Percentiles rank a stretch among this genome's conserved stretches.
Evolutionary conservation across 2,113 vertebrate species (phyloP).

Genomic region (Tursiops truncatus): DNA sequence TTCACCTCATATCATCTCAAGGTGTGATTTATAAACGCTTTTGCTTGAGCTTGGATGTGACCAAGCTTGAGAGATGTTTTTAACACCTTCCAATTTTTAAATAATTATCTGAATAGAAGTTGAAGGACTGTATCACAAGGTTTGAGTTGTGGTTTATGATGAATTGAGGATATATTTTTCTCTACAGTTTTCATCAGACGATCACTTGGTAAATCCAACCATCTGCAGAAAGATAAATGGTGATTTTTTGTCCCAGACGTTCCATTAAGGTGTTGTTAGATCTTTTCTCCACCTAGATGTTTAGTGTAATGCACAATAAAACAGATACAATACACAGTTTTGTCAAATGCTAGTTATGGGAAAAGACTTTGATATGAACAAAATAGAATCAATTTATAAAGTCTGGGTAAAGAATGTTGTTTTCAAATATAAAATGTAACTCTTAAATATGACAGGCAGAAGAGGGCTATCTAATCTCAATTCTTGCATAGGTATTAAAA

Average conservation of each 20-base stretch:
- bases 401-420: background rate
- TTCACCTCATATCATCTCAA: background rate
- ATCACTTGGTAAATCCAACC: background rate
- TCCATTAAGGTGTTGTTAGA: background rate
- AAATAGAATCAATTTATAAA: slow-evolving; percentile 17
- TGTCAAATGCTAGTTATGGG: background rate
- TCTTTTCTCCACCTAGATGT: background rate
- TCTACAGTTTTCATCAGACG: background rate
- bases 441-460: background rate
- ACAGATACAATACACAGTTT: background rate
- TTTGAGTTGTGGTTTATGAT: background rate
- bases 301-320: background rate
- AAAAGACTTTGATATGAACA: background rate
- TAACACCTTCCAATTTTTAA: background rate
- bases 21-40: background rate
- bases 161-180: background rate
- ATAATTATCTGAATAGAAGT: background rate
- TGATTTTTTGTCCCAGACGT: background rate
- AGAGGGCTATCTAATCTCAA: background rate
- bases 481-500: background rate
- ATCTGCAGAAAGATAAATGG: slow-evolving; percentile 21
- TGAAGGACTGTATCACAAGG: background rate
- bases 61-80: background rate
- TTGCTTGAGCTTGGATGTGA: background rate
- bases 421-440: slow-evolving; percentile 49